Evolutionary conservation across 2,797 vertebrate species (phyloP).

Genomic region (Pachyuromys duprasi): DNA sequence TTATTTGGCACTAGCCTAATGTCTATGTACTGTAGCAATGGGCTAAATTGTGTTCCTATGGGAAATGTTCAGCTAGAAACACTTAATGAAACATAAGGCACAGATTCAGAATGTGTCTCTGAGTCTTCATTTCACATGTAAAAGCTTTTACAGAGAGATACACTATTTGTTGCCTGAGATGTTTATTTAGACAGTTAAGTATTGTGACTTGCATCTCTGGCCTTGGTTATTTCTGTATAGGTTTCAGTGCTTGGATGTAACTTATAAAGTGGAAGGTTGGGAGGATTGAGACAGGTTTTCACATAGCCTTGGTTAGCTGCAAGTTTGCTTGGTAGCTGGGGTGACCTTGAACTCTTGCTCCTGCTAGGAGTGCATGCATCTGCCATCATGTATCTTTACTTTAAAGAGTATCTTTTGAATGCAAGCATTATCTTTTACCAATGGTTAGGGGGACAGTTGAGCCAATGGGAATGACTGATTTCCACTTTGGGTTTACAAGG

Average conservation of each 20-base stretch:
- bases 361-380: not conserved
- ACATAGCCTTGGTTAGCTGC: not conserved
- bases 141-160: conserved; percentile 60
- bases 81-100: conserved; percentile 43
- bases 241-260: conserved; percentile 34
- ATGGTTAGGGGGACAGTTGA: not conserved
- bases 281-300: not conserved
- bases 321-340: not conserved
- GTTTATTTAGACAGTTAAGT: conserved; percentile 71
- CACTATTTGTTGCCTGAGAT: conserved; percentile 59
- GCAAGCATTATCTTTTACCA: conserved; percentile 1
- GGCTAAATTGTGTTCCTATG: conserved; percentile 47
- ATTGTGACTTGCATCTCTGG: conserved; percentile 52
- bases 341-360: not conserved
- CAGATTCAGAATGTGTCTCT: conserved; percentile 37
- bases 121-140: conserved; percentile 69
- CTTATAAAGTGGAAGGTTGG: not conserved
- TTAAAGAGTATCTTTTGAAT: conserved; percentile 23
- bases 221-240: conserved; percentile 21
- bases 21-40: not conserved
- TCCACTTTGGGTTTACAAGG: conserved; percentile 31
- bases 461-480: conserved; percentile 47
- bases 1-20: conserved; percentile 37
- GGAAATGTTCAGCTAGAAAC: conserved; percentile 60
- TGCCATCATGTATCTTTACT: too few species aligned